Evolutionary conservation across 2,113 vertebrate genomes (phyloP).

Genomic region (Pandion haliaetus): DNA sequence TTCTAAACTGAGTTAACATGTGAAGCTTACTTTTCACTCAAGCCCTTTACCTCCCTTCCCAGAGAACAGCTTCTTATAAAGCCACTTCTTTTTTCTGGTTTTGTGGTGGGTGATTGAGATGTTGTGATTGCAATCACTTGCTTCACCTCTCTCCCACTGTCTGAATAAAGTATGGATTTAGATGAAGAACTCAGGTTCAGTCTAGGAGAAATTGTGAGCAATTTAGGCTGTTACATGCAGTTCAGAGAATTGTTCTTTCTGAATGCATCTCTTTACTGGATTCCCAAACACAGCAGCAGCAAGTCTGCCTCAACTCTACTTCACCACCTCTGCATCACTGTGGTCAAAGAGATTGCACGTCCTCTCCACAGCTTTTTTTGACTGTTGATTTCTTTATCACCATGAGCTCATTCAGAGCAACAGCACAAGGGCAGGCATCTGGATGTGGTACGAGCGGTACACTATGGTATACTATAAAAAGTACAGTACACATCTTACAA

Average conservation of each 20-base stretch:
- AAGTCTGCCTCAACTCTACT: neutral
- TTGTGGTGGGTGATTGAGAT: neutral
- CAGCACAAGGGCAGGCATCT: neutral
- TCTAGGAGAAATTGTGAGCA: neutral
- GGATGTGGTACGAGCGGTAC: neutral
- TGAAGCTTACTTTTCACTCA: neutral
- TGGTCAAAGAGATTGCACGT: neutral
- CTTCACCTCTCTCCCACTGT: neutral
- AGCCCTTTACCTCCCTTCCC: neutral
- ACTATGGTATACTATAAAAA: neutral
- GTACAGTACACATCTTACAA: neutral
- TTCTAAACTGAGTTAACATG: neutral
- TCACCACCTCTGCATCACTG: neutral
- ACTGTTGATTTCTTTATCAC: neutral
- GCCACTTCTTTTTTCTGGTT: neutral
- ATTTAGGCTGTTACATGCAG: neutral
- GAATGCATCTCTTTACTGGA: neutral
- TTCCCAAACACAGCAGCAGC: neutral
- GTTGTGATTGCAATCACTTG: neutral
- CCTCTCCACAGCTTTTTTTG: neutral
- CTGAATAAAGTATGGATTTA: neutral
- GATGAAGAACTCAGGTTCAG: neutral
- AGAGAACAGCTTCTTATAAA: neutral
- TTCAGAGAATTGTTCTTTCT: neutral
- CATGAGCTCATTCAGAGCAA: neutral